Evolutionary conservation across 1,140 invertebrate genomes (phyloP).

Genomic region (Globodera ellingtonae): DNA sequence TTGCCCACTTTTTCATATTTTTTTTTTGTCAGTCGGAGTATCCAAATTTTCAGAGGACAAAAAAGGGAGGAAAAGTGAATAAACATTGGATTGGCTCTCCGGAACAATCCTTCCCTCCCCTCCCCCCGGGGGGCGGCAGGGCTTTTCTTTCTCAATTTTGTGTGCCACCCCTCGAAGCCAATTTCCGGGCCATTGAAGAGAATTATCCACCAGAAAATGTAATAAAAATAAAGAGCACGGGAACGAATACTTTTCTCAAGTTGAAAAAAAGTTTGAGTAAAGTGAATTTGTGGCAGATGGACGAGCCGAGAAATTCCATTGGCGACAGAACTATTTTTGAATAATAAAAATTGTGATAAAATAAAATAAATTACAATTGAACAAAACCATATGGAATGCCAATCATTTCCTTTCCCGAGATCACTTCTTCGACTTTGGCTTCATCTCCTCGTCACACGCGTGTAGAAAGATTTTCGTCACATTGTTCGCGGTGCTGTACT

Average conservation of each 20-base stretch:
- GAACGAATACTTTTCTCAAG: constrained; percentile 1
- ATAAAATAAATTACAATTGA: background rate
- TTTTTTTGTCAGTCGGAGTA: background rate
- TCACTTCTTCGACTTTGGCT: constrained; percentile 57
- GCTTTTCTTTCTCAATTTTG: constrained; percentile 5
- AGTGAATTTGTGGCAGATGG: background rate
- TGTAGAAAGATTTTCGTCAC: constrained; percentile 58
- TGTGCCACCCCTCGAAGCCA: background rate
- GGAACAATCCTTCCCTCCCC: background rate
- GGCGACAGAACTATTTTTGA: background rate
- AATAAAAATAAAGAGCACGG: constrained; percentile 31
- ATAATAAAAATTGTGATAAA: background rate
- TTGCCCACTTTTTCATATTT: background rate
- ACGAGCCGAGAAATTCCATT: background rate
- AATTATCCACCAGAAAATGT: constrained; percentile 24
- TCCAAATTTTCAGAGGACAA: background rate
- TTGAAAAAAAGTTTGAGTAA: background rate
- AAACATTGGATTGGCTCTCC: background rate
- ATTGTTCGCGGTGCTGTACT: constrained; percentile 42
- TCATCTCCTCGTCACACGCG: constrained; percentile 60
- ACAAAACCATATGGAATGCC: background rate
- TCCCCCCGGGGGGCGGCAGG: background rate
- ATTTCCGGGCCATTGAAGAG: background rate
- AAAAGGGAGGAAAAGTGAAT: background rate
- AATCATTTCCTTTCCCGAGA: background rate